Conservation (phyloP, 1,140 invertebrate species). For the Drosophila obscura region DNA sequence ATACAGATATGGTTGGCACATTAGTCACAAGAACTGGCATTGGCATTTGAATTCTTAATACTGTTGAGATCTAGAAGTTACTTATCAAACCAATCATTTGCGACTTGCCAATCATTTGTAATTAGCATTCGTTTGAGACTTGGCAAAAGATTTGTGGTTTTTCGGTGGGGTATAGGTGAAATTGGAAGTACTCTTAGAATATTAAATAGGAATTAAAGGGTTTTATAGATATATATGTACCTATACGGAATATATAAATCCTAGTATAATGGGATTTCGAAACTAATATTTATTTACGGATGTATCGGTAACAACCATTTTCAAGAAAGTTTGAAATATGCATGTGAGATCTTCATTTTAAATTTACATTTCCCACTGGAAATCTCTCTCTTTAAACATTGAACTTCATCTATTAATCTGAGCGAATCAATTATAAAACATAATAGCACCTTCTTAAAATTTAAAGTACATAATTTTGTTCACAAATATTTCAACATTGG, state of each 20-base stretch:
- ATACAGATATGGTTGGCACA: constrained; percentile 6
- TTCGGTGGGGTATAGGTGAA: too few relatives aligned
- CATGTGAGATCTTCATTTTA: background rate
- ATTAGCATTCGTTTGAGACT: constrained; percentile 7
- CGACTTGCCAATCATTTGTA: constrained; percentile 33
- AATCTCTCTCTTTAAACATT: too few relatives aligned
- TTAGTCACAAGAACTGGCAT: constrained; percentile 43
- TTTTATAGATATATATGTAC: too few relatives aligned
- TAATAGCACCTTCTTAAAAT: background rate
- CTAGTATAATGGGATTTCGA: too few relatives aligned
- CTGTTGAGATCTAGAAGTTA: constrained; percentile 13
- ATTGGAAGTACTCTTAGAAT: background rate
- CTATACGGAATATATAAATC: too few relatives aligned
- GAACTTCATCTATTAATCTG: too few relatives aligned
- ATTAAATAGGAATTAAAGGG: background rate
- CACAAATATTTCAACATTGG: constrained; percentile 18
- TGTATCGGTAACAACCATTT: too few relatives aligned
- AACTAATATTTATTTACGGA: too few relatives aligned
- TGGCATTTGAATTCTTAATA: constrained; percentile 28
- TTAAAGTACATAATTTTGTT: constrained; percentile 2
- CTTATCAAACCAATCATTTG: constrained; percentile 13
- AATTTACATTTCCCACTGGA: background rate
- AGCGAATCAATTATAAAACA: background rate
- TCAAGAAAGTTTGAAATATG: too few relatives aligned
- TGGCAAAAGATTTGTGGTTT: background rate